Conservation (phyloP, 2,797 vertebrate species). For the Diplodus sargus region DNA sequence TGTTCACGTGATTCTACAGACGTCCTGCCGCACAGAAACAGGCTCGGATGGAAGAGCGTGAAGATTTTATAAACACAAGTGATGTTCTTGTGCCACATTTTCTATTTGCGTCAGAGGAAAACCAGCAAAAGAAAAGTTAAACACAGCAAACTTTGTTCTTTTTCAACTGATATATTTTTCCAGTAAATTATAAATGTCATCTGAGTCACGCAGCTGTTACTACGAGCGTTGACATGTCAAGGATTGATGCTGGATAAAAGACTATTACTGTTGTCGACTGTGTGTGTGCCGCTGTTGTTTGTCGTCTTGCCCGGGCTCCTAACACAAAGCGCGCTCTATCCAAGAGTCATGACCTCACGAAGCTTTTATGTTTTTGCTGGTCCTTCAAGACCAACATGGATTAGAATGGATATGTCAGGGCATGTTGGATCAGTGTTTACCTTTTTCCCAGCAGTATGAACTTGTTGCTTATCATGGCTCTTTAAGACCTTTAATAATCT, state of each 20-base stretch:
- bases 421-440: not conserved
- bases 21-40: not conserved
- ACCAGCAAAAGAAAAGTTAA: not conserved
- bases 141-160: conserved; percentile 20
- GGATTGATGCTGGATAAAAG: conserved; percentile 29
- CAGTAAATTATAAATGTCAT: conserved; percentile 24
- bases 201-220: conserved; percentile 39
- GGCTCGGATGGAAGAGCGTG: not conserved
- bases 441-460: not conserved
- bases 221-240: conserved; percentile 14
- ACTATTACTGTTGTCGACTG: conserved; percentile 10
- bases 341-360: not conserved
- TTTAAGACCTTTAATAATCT: not conserved
- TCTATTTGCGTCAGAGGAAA: not conserved
- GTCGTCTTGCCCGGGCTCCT: not conserved
- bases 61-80: not conserved
- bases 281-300: not conserved
- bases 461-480: not conserved
- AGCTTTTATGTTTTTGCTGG: conserved; percentile 14
- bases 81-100: not conserved
- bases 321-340: conserved; percentile 30
- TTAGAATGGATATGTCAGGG: not conserved
- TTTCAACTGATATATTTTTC: conserved; percentile 2
- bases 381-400: not conserved
- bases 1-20: not conserved